Base-by-base conservation (phyloP, 1,140 invertebrate species). In the Propsilocerus akamusi region DNA sequence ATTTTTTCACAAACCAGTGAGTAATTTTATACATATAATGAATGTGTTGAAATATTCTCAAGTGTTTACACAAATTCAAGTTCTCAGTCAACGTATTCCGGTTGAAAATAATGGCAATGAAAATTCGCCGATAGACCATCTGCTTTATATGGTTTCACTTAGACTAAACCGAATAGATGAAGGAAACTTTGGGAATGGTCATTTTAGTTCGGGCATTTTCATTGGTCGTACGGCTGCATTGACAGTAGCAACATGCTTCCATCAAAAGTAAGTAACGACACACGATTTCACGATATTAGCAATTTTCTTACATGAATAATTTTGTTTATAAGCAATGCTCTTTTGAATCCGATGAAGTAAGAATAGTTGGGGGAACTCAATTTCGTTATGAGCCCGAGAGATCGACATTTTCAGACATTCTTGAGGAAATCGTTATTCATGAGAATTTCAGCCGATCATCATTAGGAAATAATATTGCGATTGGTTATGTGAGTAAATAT, bases 381-480 rank as follows among this genome's bases (percentile, higher is more conserved):
- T 41, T 17, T 20, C 17, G 10, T 7, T 41, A 17, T 41, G 34
- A 41, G 11, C 12, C 17, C 8, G 34, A 41, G 11, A 17, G 3
- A 2, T 8, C 5, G 4, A 41, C 34, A 6, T 41, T 41, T 20
- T 41, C 34, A 20, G 10, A 14, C 17, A 5, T 20, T 41, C 34
- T 41, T 17, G 14, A 41, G 4, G 34, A 41, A 6, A 41, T 41
- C 22, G 10, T 17, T 20, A 41, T 41, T 20, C 34, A 41, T 41
- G 34, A 41, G 7, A 41, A 41, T 5, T 41, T 41, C 4, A 41
- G 34, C 17, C 14, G 34, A 4, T 41, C 34, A 3, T 41, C 34
- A 41, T 41, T 41, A 41, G 34, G 22, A 41, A 41, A 41, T 20
- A 41, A 41, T 17, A 41, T 41, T 41, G 34, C 34, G n/a, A 41